Base-by-base conservation (phyloP, 1,140 invertebrate genomes). In the Hypothenemus hampei region DNA sequence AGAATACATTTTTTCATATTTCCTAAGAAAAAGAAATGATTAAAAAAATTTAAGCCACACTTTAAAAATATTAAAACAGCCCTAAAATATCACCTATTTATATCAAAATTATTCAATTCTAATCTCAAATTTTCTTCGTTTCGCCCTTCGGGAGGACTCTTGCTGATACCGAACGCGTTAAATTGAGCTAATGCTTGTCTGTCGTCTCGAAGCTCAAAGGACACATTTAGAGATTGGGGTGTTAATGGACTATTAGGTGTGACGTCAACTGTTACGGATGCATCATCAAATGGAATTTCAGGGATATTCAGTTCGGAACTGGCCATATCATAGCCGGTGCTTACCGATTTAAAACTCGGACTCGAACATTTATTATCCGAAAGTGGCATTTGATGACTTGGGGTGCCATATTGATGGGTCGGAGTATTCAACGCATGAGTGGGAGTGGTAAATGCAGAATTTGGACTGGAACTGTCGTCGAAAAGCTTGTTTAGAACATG, bases 401-500 rank as follows among this genome's bases (percentile, higher is more conserved):
- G 48, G 7, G 43, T 57, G 33, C 36, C 41, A 21, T 44, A 37
- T 2, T 48, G 7, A 36, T 54, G 36, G 20, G 44, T 44, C 1
- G 46, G 51, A 18, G 49, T 55, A 3, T 4, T 31, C 11, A 18
- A 36, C 15, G 31, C 26, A 18, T 57, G 48, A 35, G 33, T 44
- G 4, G 50, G 56, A 8, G 40, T 57, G 11, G 50, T 43, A 22
- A 61, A 51, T 5, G 51, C 41, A 6, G 47, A 50, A 16, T 39
- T 44, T 0, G 33, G 13, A 33, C 36, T 43, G 15, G 47, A 46
- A 41, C 21, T 36, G 15, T 53, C 50, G 8, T 65, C 54, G 35
- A 60, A 67, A 16, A 67, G 45, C 24, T 62, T 71, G 16, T 75
- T 75, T 19, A 77, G 66, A 5, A 65, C 64, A 41, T 66, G 69